Percentiles rank a stretch among this genome's conserved stretches.
Evolutionary conservation across 2,113 vertebrate genomes (phyloP).

Genomic region (Pachyramphus minor): DNA sequence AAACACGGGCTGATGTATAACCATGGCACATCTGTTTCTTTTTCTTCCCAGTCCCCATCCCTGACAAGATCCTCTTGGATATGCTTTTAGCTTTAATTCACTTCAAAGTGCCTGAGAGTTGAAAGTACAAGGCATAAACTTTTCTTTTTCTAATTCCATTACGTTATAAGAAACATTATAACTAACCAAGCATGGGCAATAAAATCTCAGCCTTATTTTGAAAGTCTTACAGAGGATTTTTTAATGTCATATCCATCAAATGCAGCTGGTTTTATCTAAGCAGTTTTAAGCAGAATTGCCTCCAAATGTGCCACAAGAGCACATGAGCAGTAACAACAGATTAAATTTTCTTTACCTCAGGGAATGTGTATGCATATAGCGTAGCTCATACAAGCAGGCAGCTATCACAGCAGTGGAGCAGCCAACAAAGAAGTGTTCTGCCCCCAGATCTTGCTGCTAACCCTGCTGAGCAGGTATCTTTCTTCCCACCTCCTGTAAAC

Average conservation of each 20-base stretch:
- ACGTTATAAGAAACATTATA: neutral
- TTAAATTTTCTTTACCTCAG: neutral
- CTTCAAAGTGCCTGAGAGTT: neutral
- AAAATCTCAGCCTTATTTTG: neutral
- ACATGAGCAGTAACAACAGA: slow-evolving; percentile 4
- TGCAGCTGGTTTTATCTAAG: neutral
- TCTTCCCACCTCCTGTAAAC: neutral
- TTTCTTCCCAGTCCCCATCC: neutral
- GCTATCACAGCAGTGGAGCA: neutral
- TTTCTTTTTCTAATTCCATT: neutral
- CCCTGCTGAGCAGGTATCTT: neutral
- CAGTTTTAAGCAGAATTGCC: slow-evolving; percentile 12
- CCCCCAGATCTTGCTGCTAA: neutral
- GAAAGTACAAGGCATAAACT: neutral
- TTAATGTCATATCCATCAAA: neutral
- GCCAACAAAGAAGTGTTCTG: neutral
- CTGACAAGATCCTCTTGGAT: neutral
- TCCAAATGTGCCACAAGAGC: neutral
- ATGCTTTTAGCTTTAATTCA: neutral
- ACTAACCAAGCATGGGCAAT: neutral
- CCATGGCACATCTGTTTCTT: neutral
- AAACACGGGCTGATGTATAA: neutral
- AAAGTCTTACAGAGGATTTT: neutral
- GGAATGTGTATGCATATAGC: neutral
- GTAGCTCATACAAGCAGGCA: neutral